A percentile compares a stretch with the other conserved stretches of the same genome.
Conservation (phyloP, 2,113 vertebrate species). For the Tragelaphus imberbis region DNA sequence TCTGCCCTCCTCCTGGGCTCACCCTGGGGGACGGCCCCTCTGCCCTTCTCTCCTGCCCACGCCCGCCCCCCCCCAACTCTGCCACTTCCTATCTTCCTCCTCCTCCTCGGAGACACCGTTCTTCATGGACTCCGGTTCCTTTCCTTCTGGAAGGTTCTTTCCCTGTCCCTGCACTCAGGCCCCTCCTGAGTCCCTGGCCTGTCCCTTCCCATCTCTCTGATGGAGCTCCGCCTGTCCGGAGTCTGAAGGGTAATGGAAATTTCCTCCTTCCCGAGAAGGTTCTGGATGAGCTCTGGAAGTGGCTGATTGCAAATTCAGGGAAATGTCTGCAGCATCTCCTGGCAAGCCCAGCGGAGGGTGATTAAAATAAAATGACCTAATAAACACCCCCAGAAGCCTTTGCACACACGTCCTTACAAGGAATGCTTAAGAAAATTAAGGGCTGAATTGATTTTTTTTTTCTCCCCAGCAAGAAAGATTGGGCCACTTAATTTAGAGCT, state of each 20-base stretch:
- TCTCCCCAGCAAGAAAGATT: slow-evolving; percentile 24
- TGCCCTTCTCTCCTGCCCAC: background rate
- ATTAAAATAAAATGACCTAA: slow-evolving; percentile 40
- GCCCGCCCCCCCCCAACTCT: rapidly evolving
- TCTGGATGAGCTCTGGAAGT: background rate
- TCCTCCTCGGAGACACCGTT: background rate
- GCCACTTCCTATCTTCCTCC: background rate
- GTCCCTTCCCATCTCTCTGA: background rate
- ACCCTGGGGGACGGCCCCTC: background rate
- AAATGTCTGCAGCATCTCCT: background rate
- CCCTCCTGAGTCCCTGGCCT: rapidly evolving
- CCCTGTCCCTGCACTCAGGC: background rate
- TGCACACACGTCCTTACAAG: background rate
- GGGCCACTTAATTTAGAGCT: slow-evolving; percentile 43
- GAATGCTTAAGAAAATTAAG: slow-evolving; percentile 26
- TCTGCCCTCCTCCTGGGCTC: background rate
- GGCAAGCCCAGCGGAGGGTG: background rate
- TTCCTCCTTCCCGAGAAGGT: background rate
- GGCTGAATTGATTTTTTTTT: background rate
- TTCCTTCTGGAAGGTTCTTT: background rate
- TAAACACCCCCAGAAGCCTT: slow-evolving; percentile 28
- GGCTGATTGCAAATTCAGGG: slow-evolving; percentile 14
- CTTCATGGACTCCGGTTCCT: background rate
- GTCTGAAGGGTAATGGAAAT: background rate
- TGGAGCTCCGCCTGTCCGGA: rapidly evolving